Percentiles rank a stretch among this genome's conserved stretches.
These are phyloP conservation scores for Diabrotica virgifera DNA, from an alignment of 1,140 invertebrate genomes.

Conservation along the genomic window DNA sequence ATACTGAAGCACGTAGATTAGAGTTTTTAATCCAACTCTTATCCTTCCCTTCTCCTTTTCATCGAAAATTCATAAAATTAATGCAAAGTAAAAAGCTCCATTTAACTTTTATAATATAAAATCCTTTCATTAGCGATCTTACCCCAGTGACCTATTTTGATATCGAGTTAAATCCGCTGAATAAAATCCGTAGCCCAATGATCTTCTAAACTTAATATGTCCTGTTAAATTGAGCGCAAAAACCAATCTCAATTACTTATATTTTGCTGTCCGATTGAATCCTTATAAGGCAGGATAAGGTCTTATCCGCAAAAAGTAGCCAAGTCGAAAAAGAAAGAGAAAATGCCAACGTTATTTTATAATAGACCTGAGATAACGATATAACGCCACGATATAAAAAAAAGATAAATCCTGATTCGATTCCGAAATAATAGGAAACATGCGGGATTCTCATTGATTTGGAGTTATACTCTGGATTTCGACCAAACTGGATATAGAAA, in stretches of 20 bases:
- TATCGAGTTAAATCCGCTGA: too few species aligned
- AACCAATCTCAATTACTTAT: not conserved
- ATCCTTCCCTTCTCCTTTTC: too few species aligned
- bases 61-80: too few species aligned
- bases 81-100: too few species aligned
- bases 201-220: not conserved
- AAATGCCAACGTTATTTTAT: conserved; percentile 1
- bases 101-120: too few species aligned
- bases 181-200: not conserved
- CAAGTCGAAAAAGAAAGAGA: not conserved
- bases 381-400: conserved; percentile 7
- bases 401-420: conserved; percentile 7
- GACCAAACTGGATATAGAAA: conserved; percentile 6
- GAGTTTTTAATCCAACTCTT: too few species aligned
- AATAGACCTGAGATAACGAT: not conserved
- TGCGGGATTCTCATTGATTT: conserved; percentile 14
- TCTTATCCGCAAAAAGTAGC: not conserved
- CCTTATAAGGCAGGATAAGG: not conserved
- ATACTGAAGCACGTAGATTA: too few species aligned
- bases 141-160: too few species aligned
- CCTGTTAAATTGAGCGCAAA: not conserved
- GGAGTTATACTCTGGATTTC: conserved; percentile 16
- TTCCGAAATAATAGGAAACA: conserved; percentile 15
- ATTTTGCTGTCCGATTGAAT: not conserved
- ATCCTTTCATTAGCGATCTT: too few species aligned